phyloP scores from a whole-genome alignment of 1,140 invertebrate species.

The Harpegnathos saltator region DNA sequence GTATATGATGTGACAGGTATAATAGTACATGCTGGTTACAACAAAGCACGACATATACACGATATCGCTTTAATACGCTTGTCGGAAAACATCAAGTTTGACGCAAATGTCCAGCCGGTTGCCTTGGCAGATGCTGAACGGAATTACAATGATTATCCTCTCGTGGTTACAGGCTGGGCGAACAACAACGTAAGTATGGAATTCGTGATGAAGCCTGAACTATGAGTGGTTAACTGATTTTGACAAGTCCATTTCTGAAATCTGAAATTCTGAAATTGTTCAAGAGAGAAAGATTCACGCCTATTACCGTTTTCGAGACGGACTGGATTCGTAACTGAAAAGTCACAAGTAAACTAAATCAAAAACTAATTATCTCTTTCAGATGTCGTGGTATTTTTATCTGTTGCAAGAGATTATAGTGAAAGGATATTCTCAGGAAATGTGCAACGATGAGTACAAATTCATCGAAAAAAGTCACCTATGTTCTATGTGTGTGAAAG shows the following conservation, averaged over 20 bases:
- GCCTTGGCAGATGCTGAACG: neutral
- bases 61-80: slow-evolving; percentile 17
- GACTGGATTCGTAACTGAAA: no score
- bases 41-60: neutral
- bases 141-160: slow-evolving; percentile 24
- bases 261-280: no score
- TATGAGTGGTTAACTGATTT: no score
- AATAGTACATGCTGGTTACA: slow-evolving; percentile 20
- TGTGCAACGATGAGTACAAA: neutral
- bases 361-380: neutral
- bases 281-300: no score
- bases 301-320: no score
- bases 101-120: neutral
- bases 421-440: slow-evolving; percentile 10
- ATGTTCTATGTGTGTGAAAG: neutral
- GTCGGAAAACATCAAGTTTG: neutral
- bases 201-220: no score
- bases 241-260: no score
- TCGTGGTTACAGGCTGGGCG: slow-evolving; percentile 24
- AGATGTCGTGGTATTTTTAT: neutral
- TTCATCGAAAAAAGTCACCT: neutral
- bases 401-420: slow-evolving; percentile 15
- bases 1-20: neutral
- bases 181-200: neutral
- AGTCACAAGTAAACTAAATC: neutral